Base-by-base conservation (phyloP, 2,797 vertebrate genomes). In the Rhodeus uyekii region DNA sequence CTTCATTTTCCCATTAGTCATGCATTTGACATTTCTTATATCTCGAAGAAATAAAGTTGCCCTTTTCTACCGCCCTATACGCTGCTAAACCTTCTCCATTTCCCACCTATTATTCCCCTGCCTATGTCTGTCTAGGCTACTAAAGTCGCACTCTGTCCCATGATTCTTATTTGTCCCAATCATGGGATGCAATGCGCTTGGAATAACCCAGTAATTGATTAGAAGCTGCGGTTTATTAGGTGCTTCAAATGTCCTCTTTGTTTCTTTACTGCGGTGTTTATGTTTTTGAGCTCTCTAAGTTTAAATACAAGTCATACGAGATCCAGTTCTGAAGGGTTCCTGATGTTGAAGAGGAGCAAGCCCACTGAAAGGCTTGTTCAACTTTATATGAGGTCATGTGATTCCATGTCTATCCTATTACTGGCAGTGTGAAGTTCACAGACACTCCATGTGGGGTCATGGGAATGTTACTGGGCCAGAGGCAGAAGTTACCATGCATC, bases 151-250 rank as follows among this genome's bases (percentile, higher is more conserved):
- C 68, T 76, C 29, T 75, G 87, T 93, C 94, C 86, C 92, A 90
- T 95, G 95, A 93, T 90, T 93, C 90, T 89, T 68, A 86, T 95
- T 94, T 91, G 48, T 83, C 75, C 80, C 64, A 85, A 89, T 90
- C 93, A 92, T 93, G 92, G 93, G 94, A 93, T 85, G 77, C 85
- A 39, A 85, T 82, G 71, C 75, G 85, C 84, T 88, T 82, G 81
- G 83, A 91, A 91, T 93, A 91, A 91, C 76, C 77, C 84, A 72
- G 80, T 92, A 94, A 95, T 94, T 91, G 90, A 91, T 93, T 86
- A 86, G 88, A 89, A 67, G 86, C 88, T 82, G 91, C 84, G 71
- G 76, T 86, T 87, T 86, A 90, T 95, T 93, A 93, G 68, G 83
- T 76, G 86, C 85, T 92, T 91, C 39, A 74, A 91, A 87, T 90